Evolutionary conservation across 2,888 invertebrate genomes (phyloP), one percentile per base, ranked within the genome.

Genomic region (Allolobophora icterica): DNA sequence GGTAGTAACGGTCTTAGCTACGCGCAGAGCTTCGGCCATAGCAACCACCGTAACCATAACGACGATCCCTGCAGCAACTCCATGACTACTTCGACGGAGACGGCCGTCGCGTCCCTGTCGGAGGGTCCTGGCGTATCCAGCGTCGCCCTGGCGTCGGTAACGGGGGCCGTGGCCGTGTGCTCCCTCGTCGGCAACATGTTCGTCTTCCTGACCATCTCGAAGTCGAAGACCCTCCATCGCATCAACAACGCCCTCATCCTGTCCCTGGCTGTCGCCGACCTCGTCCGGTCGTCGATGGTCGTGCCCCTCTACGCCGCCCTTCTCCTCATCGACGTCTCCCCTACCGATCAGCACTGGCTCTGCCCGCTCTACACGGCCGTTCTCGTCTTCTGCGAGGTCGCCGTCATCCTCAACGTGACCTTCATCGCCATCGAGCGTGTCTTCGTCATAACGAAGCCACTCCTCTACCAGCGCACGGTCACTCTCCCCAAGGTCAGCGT

Each of bases 391-490:
- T 90, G 90, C 38, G 91, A 91, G 24, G 33, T 91, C 6, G 89
- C 92, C 8, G 90, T 92, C 2, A 90, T 92, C 19, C 87, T 92
- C 89, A 91, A 90, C 89, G 42, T 92, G 8, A 87, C 89, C n/a
- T 90, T 91, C 13, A 92, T 93, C 87, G 92, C 92, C 38, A 34
- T 92, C 24, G 93, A 93, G 71, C 71, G 93, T 8, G 92, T 90
- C 34, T 92, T 93, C 84, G 83, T 93, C 35, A 93, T 93, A 89
- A 89, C 91, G 24, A 83, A 84, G 13, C 93, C 93, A 0, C 92
- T 93, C 71, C 45, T 91, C 30, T 93, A 93, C 91, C 92, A 93
- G 89, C 91, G 92, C 19, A 19, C 92, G 15, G 91, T 93, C 83
- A 92, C 92, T 8, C 19, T 45, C 15, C 15, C n/a, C 21, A 58